phyloP scores from a whole-genome alignment of 1,140 invertebrate species.

The Cataglyphis hispanica region DNA sequence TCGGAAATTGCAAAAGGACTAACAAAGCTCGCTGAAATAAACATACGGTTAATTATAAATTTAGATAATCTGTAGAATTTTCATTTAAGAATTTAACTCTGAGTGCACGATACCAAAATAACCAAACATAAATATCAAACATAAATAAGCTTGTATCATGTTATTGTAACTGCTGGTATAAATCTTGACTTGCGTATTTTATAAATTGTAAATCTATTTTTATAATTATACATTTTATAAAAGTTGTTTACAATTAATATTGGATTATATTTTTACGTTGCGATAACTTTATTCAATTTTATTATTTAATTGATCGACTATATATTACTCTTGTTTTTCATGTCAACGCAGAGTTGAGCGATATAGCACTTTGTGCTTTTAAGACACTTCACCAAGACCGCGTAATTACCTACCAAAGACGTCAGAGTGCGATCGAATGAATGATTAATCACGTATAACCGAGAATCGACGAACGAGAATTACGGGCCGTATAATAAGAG shows the following conservation, averaged over 20 bases:
- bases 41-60: neutral
- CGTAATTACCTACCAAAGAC: neutral
- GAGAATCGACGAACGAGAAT: constrained; percentile 50
- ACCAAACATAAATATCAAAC: too few relatives aligned
- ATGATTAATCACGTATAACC: constrained; percentile 58
- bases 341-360: neutral
- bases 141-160: neutral
- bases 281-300: neutral
- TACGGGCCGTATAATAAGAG: constrained; percentile 35
- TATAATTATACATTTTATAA: neutral
- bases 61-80: constrained; percentile 14
- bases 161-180: neutral
- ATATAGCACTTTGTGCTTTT: neutral
- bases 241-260: neutral
- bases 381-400: constrained; percentile 11
- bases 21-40: neutral
- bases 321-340: neutral
- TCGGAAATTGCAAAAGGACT: neutral
- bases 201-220: neutral
- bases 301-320: neutral
- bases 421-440: constrained; percentile 44
- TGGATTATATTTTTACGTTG: neutral
- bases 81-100: neutral
- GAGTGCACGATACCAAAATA: neutral
- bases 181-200: neutral